A percentile compares a stretch with the other conserved stretches of the same genome.
Conservation (phyloP, 2,113 vertebrate species). For the Cichladusa arquata region DNA sequence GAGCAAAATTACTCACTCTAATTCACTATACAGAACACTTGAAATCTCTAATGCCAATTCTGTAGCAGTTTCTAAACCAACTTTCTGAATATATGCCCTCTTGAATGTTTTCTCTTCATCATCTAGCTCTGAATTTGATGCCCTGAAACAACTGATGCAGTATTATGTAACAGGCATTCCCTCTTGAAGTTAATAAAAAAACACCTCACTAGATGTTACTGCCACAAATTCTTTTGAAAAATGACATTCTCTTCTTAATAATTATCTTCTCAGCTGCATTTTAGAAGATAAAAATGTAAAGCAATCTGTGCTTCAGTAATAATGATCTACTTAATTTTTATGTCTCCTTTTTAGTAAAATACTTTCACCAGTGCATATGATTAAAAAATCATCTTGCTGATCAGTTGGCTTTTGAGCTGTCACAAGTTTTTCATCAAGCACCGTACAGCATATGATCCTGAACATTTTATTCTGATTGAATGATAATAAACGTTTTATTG, state of each 20-base stretch:
- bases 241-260: constrained; percentile 33
- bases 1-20: background rate
- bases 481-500: background rate
- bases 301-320: constrained; percentile 7
- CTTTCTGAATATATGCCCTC: background rate
- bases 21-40: background rate
- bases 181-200: constrained; percentile 25
- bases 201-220: background rate
- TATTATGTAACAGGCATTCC: constrained; percentile 31
- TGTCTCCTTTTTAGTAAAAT: constrained; percentile 4
- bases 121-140: background rate
- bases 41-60: background rate
- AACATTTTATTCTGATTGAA: background rate
- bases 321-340: constrained; percentile 6
- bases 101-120: background rate
- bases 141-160: background rate
- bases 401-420: background rate
- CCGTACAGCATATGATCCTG: background rate
- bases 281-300: constrained; percentile 50
- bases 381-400: constrained; percentile 6
- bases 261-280: constrained; percentile 17
- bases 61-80: background rate
- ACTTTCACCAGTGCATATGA: background rate
- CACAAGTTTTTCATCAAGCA: background rate
- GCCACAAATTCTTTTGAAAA: constrained; percentile 33